Evolutionary conservation across 2,888 invertebrate species (phyloP), one percentile per base, ranked within the genome.

Genomic region (Portevinia maculata): DNA sequence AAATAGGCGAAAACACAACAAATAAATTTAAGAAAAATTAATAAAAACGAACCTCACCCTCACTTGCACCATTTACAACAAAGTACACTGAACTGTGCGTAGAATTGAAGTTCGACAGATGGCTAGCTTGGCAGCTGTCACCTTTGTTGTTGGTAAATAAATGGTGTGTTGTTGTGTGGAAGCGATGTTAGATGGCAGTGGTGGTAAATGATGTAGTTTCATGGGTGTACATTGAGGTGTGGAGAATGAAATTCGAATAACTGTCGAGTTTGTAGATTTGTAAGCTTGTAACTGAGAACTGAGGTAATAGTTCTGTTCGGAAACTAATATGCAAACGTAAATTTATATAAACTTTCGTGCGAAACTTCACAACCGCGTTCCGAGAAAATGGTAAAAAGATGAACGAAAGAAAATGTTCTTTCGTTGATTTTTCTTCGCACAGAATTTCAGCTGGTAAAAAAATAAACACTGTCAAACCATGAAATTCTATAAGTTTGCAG

Each of bases 81-180:
- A 69, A 57, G 28, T 65, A 71, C 76, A 81, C 75, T 81, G 76
- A 71, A 81, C 81, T 71, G 81, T 32, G 30, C 17, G n/a, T 9
- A 34, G 32, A 32, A 50, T 5, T 59, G 65, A 59, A 65, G 37
- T 57, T 65, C 46, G 70, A 70, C 75, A 75, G 79, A 81, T 75
- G 75, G 39, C 67, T 62, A 57, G 76, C 79, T 74, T 79, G 79
- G 81, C 81, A 71, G 70, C 53, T 81, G 81, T 75, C 75, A 75
- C 37, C 28, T 69, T 39, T 55, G 48, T 57, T 69, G 53, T 69
- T 57, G 57, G 50, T 64, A 65, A 39, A 59, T 60, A 71, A 65
- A 71, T 41, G 39, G 6, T 4, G 3, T n/a, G 11, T 7, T 0
- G 7, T 5, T n/a, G 13, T 8, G 2, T 3, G 0, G 7, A 17